These are phyloP conservation scores for Melitaea cinxia DNA, from an alignment of 1,140 invertebrate genomes.

Conservation along the genomic window DNA sequence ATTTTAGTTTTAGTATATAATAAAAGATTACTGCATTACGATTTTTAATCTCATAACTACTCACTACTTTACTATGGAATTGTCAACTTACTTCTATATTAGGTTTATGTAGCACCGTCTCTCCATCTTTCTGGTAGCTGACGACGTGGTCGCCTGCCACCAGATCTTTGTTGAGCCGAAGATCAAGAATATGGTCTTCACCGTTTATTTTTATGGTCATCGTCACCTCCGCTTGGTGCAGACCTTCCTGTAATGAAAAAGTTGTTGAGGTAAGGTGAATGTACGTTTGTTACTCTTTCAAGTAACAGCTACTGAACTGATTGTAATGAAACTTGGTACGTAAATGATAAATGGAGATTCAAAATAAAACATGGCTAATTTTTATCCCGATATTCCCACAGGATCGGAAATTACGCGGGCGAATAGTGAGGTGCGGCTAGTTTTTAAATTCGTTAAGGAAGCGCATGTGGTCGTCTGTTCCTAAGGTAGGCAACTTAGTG, in stretches of 20 bases:
- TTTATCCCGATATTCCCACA: no score
- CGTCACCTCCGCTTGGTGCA: conserved; percentile 86
- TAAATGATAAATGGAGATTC: no score
- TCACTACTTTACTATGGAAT: background rate
- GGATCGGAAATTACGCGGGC: no score
- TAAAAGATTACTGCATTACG: background rate
- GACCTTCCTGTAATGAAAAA: conserved; percentile 83
- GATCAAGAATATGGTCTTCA: conserved; percentile 86
- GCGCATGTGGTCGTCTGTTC: no score
- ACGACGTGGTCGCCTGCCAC: conserved; percentile 88
- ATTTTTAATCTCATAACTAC: background rate
- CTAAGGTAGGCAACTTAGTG: no score
- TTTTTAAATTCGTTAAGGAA: no score
- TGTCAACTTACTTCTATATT: conserved; percentile 82
- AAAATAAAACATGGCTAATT: no score
- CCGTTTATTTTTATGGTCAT: conserved; percentile 86
- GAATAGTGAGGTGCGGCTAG: no score
- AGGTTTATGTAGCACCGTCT: conserved; percentile 84
- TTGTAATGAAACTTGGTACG: no score
- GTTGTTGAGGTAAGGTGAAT: background rate
- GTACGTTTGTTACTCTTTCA: no score
- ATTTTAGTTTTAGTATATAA: no score
- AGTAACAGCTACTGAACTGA: no score
- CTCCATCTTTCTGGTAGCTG: conserved; percentile 86
- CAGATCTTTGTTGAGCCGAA: conserved; percentile 89